phyloP scores from a whole-genome alignment of 1,140 invertebrate genomes.

The Neomicropteryx cornuta region DNA sequence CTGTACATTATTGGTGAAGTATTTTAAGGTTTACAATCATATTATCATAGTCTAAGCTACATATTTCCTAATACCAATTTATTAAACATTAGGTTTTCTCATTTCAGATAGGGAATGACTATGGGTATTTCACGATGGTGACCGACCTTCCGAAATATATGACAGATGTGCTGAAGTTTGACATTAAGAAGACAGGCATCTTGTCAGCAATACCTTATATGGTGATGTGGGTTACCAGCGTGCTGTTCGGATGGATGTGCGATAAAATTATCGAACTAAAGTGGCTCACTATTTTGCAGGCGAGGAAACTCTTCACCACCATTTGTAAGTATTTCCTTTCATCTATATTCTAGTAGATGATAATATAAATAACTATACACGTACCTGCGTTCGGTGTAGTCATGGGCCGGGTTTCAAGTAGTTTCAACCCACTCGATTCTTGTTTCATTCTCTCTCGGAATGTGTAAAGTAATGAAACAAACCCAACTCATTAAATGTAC shows the following conservation, averaged over 20 bases:
- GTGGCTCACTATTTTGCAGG: conserved; percentile 39
- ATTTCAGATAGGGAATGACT: conserved; percentile 62
- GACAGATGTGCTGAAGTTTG: conserved; percentile 66
- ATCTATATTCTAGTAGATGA: conserved; percentile 4
- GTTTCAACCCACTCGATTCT: background rate
- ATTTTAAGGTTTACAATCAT: no score
- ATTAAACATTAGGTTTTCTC: no score
- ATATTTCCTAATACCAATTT: no score
- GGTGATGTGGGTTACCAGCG: conserved; percentile 51
- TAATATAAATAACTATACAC: background rate
- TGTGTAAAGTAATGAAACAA: no score
- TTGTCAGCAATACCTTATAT: conserved; percentile 49
- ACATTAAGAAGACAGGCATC: conserved; percentile 53
- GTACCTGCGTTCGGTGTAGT: background rate
- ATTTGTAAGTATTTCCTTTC: conserved; percentile 33
- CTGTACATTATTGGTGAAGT: no score
- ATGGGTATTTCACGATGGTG: conserved; percentile 77
- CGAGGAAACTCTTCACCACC: conserved; percentile 48
- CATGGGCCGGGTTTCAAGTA: background rate
- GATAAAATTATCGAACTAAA: conserved; percentile 42
- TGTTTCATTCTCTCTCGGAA: background rate
- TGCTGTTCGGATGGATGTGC: conserved; percentile 44
- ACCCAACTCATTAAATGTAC: no score
- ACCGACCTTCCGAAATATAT: conserved; percentile 80
- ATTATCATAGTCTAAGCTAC: no score